Conservation (phyloP, 2,888 invertebrate genomes). For the Marronus borbonicus region DNA sequence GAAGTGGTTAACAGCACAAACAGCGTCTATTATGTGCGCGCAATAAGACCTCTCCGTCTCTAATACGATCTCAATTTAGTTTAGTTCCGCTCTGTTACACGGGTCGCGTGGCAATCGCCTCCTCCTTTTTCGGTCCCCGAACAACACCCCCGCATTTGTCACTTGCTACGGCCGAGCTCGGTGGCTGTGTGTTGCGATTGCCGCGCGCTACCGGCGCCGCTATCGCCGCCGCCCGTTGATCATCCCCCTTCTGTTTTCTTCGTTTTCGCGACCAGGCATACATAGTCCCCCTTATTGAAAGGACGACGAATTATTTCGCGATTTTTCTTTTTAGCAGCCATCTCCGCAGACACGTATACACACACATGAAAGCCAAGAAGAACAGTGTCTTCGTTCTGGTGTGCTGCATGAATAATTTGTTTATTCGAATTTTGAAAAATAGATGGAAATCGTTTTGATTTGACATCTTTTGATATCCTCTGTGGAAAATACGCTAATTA, state of each 20-base stretch:
- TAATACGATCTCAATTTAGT: constrained; percentile 73
- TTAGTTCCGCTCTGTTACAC: constrained; percentile 73
- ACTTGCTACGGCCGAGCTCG: constrained; percentile 53
- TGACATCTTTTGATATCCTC: no score
- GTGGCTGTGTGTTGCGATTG: constrained; percentile 12
- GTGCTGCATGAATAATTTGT: constrained; percentile 20
- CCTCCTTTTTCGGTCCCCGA: constrained; percentile 58
- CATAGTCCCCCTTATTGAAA: constrained; percentile 2
- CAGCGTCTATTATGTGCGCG: constrained; percentile 72
- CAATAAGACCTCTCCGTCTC: constrained; percentile 71
- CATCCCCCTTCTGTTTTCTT: constrained; percentile 14
- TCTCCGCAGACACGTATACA: background rate
- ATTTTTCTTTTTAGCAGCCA: constrained; percentile 37
- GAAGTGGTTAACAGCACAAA: constrained; percentile 72
- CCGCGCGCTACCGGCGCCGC: background rate
- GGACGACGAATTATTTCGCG: constrained; percentile 31
- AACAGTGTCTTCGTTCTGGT: background rate
- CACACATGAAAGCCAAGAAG: background rate
- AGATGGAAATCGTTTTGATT: background rate
- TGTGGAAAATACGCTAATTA: no score
- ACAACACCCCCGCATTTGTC: constrained; percentile 63
- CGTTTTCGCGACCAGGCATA: constrained; percentile 1
- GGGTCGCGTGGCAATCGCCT: constrained; percentile 71
- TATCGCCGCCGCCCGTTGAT: constrained; percentile 7
- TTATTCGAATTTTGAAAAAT: constrained; percentile 6